Base-by-base conservation (phyloP, 2,113 vertebrate genomes). In the Gobio gobio region DNA sequence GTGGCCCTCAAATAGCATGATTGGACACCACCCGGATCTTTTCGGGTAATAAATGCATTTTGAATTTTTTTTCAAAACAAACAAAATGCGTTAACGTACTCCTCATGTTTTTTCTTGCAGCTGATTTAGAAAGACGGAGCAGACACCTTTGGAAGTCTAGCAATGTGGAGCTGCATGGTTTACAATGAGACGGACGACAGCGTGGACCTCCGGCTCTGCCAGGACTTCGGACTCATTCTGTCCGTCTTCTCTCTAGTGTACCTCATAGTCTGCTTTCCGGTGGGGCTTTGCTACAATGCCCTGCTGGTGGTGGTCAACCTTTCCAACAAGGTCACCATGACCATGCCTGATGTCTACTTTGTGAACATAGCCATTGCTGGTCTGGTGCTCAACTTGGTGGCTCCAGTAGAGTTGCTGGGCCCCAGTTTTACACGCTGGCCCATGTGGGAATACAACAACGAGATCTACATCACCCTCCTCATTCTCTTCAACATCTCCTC, bases 261-360 rank as follows among this genome's bases (percentile, higher is more conserved):
- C 96, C 96, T 99, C 95, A 94, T 96, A 4, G 90, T 97, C 61
- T 98, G 97, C 68, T 97, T 99, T 90, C 98, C 98, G 0, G 68
- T 98, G n/a, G 96, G 97, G 76, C 93, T 99, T 54, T 97, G 96
- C 91, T 98, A 97, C 93, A 99, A 98, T 0, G 91, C 93, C 54
- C 93, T 99, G 91, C 93, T 99, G 92, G 95, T 99, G 26, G 94
- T 96, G 54, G 98, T 96, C 76, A 99, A 99, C 91, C 95, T 99
- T 82, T 96, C 95, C 81, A 98, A 97, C 94, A 97, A 96, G 90
- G 93, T 95, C 29, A 95, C 96, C 47, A 98, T 99, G 97, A 98
- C 97, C 45, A 99, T 99, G 97, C 98, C 97, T 0, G 98, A 99
- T 0, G 98, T 99, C 79, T 99, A 99, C 89, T 99, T 99, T 0